These are phyloP conservation scores for Drosophila mimica DNA, from an alignment of 2,888 invertebrate species.

Conservation along the genomic window DNA sequence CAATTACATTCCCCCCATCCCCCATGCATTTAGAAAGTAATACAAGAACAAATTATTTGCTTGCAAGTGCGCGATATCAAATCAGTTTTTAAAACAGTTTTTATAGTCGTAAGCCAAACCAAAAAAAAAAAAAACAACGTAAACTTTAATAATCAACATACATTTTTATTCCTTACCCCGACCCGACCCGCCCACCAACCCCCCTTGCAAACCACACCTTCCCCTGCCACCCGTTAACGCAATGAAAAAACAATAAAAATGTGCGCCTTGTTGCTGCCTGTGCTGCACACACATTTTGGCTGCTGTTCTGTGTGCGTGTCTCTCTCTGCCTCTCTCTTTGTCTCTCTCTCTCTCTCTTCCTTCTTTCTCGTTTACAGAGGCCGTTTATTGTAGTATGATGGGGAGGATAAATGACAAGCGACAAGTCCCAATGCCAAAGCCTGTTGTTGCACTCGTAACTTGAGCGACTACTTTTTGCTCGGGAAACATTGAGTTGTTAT, in stretches of 20 bases:
- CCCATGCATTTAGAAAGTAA: conserved; percentile 41
- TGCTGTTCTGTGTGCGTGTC: conserved; percentile 72
- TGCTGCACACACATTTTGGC: conserved; percentile 39
- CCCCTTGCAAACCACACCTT: conserved; percentile 18
- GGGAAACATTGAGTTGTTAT: conserved; percentile 16
- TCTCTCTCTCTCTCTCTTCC: conserved; percentile 85
- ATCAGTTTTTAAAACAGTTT: conserved; percentile 49
- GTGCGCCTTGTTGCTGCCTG: conserved; percentile 33
- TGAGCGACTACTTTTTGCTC: conserved; percentile 74
- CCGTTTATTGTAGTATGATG: conserved; percentile 90
- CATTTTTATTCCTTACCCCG: conserved; percentile 73
- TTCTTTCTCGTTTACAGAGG: conserved; percentile 89
- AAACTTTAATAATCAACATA: conserved; percentile 82
- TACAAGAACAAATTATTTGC: conserved; percentile 47
- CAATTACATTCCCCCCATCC: conserved; percentile 3
- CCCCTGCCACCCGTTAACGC: conserved; percentile 44
- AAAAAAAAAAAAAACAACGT: conserved; percentile 28
- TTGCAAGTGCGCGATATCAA: conserved; percentile 40
- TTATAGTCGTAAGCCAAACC: conserved; percentile 62
- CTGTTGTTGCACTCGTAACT: conserved; percentile 64
- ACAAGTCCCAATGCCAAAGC: conserved; percentile 58
- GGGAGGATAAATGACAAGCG: conserved; percentile 84
- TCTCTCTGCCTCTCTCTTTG: conserved; percentile 73
- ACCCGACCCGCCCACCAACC: conserved; percentile 13
- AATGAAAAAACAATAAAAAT: conserved; percentile 20